Percentiles rank a stretch among this genome's conserved stretches.
phyloP scores from a whole-genome alignment of 2,113 vertebrate genomes.

The Brachyhypopomus occidentalis region DNA sequence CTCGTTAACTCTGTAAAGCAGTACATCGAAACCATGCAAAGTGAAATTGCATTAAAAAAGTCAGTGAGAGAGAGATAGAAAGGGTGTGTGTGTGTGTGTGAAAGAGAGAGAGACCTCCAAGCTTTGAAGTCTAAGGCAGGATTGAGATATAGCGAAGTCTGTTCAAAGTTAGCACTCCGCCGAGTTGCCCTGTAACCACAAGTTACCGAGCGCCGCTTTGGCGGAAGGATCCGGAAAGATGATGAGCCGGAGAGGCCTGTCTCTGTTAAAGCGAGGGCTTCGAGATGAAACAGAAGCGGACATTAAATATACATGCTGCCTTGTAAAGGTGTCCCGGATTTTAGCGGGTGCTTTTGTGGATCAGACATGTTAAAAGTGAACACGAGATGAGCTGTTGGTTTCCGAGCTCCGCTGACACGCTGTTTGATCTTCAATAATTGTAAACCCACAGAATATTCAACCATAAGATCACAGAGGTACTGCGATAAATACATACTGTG shows the following conservation, averaged over 20 bases:
- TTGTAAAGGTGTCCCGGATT: conserved; percentile 67
- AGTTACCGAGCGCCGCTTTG: conserved; percentile 74
- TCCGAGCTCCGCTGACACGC: conserved; percentile 40
- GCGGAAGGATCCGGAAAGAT: conserved; percentile 64
- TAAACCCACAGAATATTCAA: conserved; percentile 29
- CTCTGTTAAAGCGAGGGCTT: conserved; percentile 60
- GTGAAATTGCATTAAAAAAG: conserved; percentile 68
- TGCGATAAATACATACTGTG: conserved; percentile 36
- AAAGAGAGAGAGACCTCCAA: conserved; percentile 33
- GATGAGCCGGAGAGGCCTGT: conserved; percentile 69
- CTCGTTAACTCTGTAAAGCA: conserved; percentile 15
- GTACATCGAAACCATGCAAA: conserved; percentile 41
- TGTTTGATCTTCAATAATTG: conserved; percentile 57
- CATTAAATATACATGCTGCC: conserved; percentile 74
- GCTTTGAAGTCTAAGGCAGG: conserved; percentile 74
- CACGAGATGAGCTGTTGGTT: conserved; percentile 32
- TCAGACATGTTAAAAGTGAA: conserved; percentile 60
- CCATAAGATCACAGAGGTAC: conserved; percentile 22
- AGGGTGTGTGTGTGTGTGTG: too few species aligned
- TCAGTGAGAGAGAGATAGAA: conserved; percentile 46
- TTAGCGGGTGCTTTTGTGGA: conserved; percentile 64
- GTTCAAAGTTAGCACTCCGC: conserved; percentile 75
- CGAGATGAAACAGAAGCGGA: conserved; percentile 72
- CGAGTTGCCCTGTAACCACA: conserved; percentile 66
- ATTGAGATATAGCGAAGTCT: conserved; percentile 77